phyloP scores from a whole-genome alignment of 2,888 invertebrate species.

The Coremacera marginata region DNA sequence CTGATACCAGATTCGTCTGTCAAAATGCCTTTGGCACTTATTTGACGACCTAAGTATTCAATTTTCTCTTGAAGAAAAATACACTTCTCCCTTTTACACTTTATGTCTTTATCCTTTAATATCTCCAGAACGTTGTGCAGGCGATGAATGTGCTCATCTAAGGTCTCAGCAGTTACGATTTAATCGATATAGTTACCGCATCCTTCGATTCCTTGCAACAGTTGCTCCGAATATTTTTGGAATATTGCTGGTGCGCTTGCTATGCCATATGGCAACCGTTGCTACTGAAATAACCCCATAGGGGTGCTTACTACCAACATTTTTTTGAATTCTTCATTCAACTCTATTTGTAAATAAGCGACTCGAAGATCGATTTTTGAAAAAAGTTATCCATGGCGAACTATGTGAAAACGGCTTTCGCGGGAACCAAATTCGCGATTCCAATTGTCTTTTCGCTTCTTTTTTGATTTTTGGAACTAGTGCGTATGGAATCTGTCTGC shows the following conservation, averaged over 20 bases:
- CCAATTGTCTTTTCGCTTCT: no score
- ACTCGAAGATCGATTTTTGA: no score
- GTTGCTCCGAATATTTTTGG: conserved; percentile 53
- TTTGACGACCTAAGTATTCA: conserved; percentile 55
- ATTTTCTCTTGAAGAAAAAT: conserved; percentile 48
- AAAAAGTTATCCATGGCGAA: conserved; percentile 30
- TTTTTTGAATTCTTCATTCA: conserved; percentile 56
- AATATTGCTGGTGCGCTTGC: conserved; percentile 57
- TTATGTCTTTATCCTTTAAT: no score
- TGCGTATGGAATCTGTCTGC: conserved; percentile 4
- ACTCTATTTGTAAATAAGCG: background rate
- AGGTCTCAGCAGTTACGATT: conserved; percentile 51
- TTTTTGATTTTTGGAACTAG: background rate
- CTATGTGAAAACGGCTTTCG: conserved; percentile 48
- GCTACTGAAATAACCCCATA: conserved; percentile 59
- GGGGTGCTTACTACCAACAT: conserved; percentile 61
- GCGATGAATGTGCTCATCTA: conserved; percentile 49
- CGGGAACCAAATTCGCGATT: conserved; percentile 39
- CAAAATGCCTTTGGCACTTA: conserved; percentile 40
- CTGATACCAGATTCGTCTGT: conserved; percentile 53
- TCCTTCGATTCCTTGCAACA: conserved; percentile 54
- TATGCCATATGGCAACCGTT: conserved; percentile 63
- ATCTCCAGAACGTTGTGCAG: conserved; percentile 50
- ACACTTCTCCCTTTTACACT: no score
- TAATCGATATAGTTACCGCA: conserved; percentile 59